phyloP scores from a whole-genome alignment of 2,113 vertebrate genomes.

The Dromas ardeola region DNA sequence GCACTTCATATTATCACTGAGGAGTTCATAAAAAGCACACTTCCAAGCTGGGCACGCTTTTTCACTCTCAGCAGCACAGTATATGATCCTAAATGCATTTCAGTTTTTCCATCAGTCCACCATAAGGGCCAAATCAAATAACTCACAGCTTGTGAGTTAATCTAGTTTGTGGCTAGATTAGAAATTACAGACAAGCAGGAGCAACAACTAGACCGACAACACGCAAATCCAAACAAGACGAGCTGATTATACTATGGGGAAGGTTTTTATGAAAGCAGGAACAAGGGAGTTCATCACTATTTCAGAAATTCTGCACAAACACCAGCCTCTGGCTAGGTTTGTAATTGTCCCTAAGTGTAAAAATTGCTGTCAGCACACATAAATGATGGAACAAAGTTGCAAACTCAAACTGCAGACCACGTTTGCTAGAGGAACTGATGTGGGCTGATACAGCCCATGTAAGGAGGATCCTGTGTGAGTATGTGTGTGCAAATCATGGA shows the following conservation, averaged over 20 bases:
- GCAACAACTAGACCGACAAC: neutral
- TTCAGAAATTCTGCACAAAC: neutral
- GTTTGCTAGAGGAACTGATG: neutral
- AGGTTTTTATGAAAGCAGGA: neutral
- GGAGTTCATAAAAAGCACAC: neutral
- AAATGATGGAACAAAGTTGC: neutral
- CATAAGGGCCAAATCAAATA: neutral
- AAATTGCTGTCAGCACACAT: neutral
- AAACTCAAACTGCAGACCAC: neutral
- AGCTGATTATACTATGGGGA: neutral
- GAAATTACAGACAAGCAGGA: neutral
- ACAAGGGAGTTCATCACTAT: neutral
- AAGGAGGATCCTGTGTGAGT: neutral
- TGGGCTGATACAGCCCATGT: neutral
- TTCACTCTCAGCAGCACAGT: neutral
- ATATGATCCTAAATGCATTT: neutral
- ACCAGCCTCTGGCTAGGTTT: neutral
- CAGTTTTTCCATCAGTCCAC: neutral
- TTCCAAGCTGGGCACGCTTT: neutral
- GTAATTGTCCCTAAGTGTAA: neutral
- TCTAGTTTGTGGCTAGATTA: neutral
- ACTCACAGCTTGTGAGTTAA: neutral
- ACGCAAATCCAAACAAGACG: neutral
- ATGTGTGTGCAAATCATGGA: accelerated
- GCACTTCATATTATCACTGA: neutral